These are phyloP conservation scores for Troglohyphantes excavatus DNA, from an alignment of 2,888 invertebrate genomes.

Conservation along the genomic window DNA sequence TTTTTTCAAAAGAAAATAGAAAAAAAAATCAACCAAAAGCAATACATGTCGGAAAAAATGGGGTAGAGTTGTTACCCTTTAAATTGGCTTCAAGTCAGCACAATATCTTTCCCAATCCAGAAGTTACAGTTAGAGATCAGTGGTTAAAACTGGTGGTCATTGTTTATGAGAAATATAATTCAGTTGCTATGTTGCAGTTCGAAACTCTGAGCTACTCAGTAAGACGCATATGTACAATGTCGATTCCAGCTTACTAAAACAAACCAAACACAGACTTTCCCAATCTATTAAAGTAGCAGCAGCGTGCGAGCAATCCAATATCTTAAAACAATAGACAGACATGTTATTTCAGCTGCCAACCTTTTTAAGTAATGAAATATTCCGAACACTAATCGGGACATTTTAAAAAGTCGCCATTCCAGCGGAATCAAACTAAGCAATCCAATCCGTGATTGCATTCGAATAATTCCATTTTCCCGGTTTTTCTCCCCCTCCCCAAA, in stretches of 20 bases:
- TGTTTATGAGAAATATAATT: background rate
- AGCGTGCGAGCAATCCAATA: background rate
- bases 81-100: too few species aligned
- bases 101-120: too few species aligned
- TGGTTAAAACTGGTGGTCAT: too few species aligned
- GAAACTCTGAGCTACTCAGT: background rate
- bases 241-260: background rate
- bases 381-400: constrained; percentile 13
- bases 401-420: constrained; percentile 24
- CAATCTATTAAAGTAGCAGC: background rate
- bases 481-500: background rate
- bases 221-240: background rate
- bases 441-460: constrained; percentile 33
- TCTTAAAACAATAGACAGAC: background rate
- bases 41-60: too few species aligned
- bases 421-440: constrained; percentile 26
- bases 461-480: background rate
- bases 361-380: constrained; percentile 19
- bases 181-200: background rate
- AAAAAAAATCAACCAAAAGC: too few species aligned
- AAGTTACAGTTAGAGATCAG: too few species aligned
- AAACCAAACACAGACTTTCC: background rate
- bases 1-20: too few species aligned
- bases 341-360: background rate
- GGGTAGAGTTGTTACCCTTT: too few species aligned